Conservation (phyloP, 2,113 vertebrate genomes). For the Motacilla alba region DNA sequence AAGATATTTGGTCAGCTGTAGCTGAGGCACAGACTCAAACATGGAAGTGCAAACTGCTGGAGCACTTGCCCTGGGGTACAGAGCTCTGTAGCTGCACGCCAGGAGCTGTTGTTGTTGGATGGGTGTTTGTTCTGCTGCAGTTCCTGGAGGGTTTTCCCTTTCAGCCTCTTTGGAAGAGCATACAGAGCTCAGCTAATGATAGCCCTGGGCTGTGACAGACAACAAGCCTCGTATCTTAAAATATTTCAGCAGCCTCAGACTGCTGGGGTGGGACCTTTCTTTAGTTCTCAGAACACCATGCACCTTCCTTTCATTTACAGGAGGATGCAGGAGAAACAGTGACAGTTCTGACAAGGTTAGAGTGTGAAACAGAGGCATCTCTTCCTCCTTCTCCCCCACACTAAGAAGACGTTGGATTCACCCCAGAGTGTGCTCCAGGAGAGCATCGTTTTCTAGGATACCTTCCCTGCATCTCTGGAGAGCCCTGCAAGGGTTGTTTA, state of each 20-base stretch:
- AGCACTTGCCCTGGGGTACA: neutral
- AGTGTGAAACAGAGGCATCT: neutral
- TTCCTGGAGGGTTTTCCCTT: conserved; percentile 13
- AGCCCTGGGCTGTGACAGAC: neutral
- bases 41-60: neutral
- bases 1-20: neutral
- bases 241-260: neutral
- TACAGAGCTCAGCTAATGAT: neutral
- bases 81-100: neutral
- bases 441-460: neutral
- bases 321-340: neutral
- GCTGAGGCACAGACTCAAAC: neutral
- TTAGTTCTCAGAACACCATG: neutral
- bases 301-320: neutral
- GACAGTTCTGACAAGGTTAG: neutral
- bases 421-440: neutral
- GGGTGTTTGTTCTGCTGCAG: neutral
- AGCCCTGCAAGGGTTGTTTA: neutral
- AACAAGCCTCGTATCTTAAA: neutral
- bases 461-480: neutral
- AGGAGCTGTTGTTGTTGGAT: neutral
- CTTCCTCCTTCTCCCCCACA: neutral
- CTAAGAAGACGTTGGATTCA: neutral
- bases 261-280: neutral
- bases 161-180: neutral